phyloP scores from a whole-genome alignment of 1,140 invertebrate species.

The Nomia melanderi region DNA sequence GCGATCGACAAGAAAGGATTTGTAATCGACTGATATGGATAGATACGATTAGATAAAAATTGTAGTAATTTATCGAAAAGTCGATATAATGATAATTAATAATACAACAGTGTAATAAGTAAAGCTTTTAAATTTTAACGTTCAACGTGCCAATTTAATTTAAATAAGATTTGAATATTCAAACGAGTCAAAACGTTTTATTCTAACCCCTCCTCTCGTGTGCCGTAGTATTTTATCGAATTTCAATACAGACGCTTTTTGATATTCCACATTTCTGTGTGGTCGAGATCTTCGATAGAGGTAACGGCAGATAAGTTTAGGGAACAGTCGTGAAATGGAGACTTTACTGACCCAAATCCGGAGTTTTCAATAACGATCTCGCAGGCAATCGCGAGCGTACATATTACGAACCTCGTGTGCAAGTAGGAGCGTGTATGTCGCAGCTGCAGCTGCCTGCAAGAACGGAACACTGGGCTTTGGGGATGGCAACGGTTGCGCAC shows the following conservation, averaged over 20 bases:
- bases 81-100: no score
- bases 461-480: slow-evolving; percentile 70
- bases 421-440: slow-evolving; percentile 51
- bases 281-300: not conserved
- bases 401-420: slow-evolving; percentile 22
- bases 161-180: not conserved
- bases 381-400: slow-evolving; percentile 8
- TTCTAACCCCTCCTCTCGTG: no score
- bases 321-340: not conserved
- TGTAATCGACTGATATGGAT: not conserved
- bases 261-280: no score
- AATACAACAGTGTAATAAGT: no score
- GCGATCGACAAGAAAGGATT: slow-evolving; percentile 5
- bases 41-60: no score
- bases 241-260: no score
- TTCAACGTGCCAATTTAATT: no score
- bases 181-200: no score
- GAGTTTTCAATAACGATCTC: slow-evolving; percentile 33
- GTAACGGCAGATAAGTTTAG: not conserved
- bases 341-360: slow-evolving; percentile 31
- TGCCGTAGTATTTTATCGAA: no score
- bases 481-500: slow-evolving; percentile 78
- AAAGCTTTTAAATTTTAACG: no score
- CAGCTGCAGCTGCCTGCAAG: slow-evolving; percentile 71
- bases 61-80: no score